A percentile compares a stretch with the other conserved stretches of the same genome.
Evolutionary conservation across 2,888 invertebrate genomes (phyloP).

Genomic region (Caenorhabditis sp.): DNA sequence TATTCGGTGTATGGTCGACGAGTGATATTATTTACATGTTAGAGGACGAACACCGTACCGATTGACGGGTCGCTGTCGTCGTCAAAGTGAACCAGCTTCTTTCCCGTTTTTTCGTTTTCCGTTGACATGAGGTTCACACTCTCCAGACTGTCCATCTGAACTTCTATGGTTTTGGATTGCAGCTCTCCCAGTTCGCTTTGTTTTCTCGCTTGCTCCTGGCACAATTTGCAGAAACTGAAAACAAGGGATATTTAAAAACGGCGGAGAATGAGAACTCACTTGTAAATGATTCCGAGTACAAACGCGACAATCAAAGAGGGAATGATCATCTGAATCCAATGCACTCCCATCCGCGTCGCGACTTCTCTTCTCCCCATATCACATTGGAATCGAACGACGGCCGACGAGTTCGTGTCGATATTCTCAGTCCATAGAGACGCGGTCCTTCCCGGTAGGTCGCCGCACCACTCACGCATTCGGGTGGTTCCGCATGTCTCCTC

Average conservation of each 20-base stretch:
- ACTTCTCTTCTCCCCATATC: background rate
- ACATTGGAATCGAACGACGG: slow-evolving; percentile 6
- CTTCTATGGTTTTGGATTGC: background rate
- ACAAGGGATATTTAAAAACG: background rate
- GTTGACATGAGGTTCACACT: slow-evolving; percentile 8
- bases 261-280: background rate
- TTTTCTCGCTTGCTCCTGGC: slow-evolving; percentile 1
- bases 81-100: background rate
- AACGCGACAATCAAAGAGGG: background rate
- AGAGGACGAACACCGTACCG: slow-evolving; percentile 22
- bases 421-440: background rate
- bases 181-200: too few species aligned
- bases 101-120: background rate
- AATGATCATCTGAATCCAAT: background rate
- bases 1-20: too few species aligned
- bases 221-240: slow-evolving; percentile 20
- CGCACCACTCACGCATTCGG: slow-evolving; percentile 20
- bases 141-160: slow-evolving; percentile 13
- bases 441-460: background rate
- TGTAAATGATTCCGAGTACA: slow-evolving; percentile 9
- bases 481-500: slow-evolving; percentile 29
- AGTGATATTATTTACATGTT: background rate
- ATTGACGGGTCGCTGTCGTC: slow-evolving; percentile 13
- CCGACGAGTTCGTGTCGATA: background rate
- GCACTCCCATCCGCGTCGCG: background rate